Evolutionary conservation across 1,140 invertebrate species (phyloP).

Genomic region (Stenopsyche tienmushanensis): DNA sequence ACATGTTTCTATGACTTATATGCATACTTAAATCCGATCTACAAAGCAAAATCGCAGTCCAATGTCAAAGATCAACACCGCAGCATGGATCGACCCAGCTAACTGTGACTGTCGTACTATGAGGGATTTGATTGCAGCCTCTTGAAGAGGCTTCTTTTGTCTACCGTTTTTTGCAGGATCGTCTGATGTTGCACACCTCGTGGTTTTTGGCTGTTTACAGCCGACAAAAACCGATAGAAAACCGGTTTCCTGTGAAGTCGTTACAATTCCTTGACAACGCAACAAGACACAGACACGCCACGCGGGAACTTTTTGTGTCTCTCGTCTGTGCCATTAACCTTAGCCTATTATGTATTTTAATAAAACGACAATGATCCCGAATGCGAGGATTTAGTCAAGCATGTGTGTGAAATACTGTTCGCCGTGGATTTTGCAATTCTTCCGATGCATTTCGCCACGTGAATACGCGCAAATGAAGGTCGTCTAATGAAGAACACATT

Average conservation of each 20-base stretch:
- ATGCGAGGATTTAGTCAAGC: neutral
- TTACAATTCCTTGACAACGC: conserved; percentile 34
- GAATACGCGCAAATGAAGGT: no score
- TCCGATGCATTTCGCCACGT: no score
- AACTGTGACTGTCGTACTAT: no score
- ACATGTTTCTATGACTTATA: no score
- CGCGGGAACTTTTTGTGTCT: conserved; percentile 23
- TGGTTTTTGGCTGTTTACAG: conserved; percentile 32
- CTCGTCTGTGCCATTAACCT: conserved; percentile 26
- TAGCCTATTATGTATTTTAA: no score
- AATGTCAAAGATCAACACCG: no score
- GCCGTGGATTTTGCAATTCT: no score
- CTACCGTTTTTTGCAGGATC: conserved; percentile 29
- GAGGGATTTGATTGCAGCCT: neutral
- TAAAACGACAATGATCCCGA: neutral
- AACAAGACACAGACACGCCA: conserved; percentile 18
- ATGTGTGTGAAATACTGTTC: neutral
- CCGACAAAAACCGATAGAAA: conserved; percentile 26
- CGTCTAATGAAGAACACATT: neutral
- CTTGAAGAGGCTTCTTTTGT: neutral
- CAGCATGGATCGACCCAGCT: no score
- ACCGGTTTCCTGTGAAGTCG: conserved; percentile 38
- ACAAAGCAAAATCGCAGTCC: no score
- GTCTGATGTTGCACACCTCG: conserved; percentile 27
- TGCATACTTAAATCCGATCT: no score